A percentile compares a stretch with the other conserved stretches of the same genome.
phyloP scores from a whole-genome alignment of 2,888 invertebrate species.

The Cinara cedri region DNA sequence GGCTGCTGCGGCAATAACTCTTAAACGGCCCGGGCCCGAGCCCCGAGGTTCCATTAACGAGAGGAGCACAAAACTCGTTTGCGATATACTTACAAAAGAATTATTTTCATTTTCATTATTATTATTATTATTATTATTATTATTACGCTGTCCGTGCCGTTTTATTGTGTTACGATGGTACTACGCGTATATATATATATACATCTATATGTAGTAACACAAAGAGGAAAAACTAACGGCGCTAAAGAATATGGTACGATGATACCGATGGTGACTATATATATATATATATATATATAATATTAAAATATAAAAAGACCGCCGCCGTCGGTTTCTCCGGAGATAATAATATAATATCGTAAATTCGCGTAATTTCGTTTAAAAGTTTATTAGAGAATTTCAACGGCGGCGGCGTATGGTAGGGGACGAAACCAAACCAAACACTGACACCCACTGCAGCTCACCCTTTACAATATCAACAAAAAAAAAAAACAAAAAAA shows the following conservation, averaged over 20 bases:
- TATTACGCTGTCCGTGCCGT: background rate
- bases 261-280: background rate
- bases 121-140: no score
- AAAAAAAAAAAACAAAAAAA: no score
- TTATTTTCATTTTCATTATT: no score
- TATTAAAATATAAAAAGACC: background rate
- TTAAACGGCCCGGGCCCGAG: no score
- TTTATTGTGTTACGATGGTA: slow-evolving; percentile 26
- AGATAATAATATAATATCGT: slow-evolving; percentile 40
- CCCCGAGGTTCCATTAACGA: slow-evolving; percentile 2
- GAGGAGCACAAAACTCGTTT: slow-evolving; percentile 17
- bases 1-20: background rate
- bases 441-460: no score
- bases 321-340: no score
- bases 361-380: background rate
- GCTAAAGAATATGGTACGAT: slow-evolving; percentile 5
- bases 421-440: no score
- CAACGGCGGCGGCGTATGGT: no score
- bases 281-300: background rate
- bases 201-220: no score
- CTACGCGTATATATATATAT: no score
- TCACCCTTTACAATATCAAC: no score
- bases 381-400: slow-evolving; percentile 16
- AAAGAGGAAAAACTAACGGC: background rate
- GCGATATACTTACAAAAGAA: no score